These are phyloP conservation scores for Troglohyphantes excavatus DNA, from an alignment of 2,888 invertebrate species.

Conservation along the genomic window DNA sequence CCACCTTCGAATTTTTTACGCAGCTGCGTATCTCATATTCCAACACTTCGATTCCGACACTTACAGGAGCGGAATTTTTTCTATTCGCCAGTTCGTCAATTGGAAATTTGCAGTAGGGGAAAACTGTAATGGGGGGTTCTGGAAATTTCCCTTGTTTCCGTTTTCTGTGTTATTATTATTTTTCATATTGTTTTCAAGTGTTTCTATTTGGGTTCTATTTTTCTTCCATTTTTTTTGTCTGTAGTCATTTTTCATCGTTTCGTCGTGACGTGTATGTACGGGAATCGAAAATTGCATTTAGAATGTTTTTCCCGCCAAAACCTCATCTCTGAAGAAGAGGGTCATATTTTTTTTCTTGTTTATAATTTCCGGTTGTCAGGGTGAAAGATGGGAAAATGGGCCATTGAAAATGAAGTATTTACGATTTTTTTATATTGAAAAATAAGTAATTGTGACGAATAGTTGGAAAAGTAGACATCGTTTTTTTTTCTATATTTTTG, in stretches of 20 bases:
- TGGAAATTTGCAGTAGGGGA: not conserved
- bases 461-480: no score
- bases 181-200: constrained; percentile 32
- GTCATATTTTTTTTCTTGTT: not conserved
- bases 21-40: not conserved
- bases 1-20: constrained; percentile 4
- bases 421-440: no score
- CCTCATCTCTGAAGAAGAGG: not conserved
- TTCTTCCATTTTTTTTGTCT: constrained; percentile 21
- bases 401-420: no score
- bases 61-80: not conserved
- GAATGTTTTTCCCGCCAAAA: not conserved
- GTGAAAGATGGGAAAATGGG: not conserved
- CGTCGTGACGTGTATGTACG: constrained; percentile 9
- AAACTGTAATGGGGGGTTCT: not conserved
- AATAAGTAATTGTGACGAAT: no score
- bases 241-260: constrained; percentile 12
- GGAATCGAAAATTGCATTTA: constrained; percentile 38
- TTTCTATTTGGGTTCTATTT: not conserved
- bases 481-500: no score
- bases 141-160: constrained; percentile 41
- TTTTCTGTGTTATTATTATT: constrained; percentile 15
- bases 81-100: not conserved
- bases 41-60: not conserved
- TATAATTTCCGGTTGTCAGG: not conserved